Evolutionary conservation across 2,797 vertebrate species (phyloP), one percentile per base, ranked within the genome.

Genomic region (Oophaga sylvatica): DNA sequence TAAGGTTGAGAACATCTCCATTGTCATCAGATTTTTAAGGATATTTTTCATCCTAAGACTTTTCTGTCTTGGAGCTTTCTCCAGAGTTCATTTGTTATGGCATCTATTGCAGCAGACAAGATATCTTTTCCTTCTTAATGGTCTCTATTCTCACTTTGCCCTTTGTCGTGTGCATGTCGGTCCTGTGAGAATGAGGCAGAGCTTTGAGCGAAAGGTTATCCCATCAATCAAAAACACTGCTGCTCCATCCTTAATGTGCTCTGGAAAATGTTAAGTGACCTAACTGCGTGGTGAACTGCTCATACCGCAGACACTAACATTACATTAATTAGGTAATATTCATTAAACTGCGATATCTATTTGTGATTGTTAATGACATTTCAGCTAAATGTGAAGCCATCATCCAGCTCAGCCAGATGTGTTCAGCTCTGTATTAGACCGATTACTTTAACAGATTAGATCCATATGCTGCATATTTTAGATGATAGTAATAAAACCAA

Each of bases 261-360:
- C 73, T 86, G 60, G 71, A 89, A 89, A 89, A 89, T 89, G 88
- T 89, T 83, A 89, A 89, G 88, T 86, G 88, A 89, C 84, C 88
- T 81, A 89, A 85, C 84, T 86, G 84, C 80, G 41, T 70, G 84
- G 88, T 89, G 88, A 89, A 89, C 84, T 85, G 88, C 85, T 89
- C 88, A 71, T 76, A 77, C 71, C 53, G 76, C 84, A 89, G 88
- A 86, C 88, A 86, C 88, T 89, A 89, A 89, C 88, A 89, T 89
- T 89, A 89, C 84, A 89, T 86, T 89, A 89, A 89, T 89, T 89
- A 79, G 84, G 88, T 82, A 86, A 89, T 89, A 89, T 89, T 89
- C 88, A 89, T 89, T 89, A 89, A 86, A 89, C 80, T 89, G 88
- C 60, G 84, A 89, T 89, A 86, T 86, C 88, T 86, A 89, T 89